These are phyloP conservation scores for Allacma fusca DNA, from an alignment of 2,888 invertebrate species.

Conservation along the genomic window DNA sequence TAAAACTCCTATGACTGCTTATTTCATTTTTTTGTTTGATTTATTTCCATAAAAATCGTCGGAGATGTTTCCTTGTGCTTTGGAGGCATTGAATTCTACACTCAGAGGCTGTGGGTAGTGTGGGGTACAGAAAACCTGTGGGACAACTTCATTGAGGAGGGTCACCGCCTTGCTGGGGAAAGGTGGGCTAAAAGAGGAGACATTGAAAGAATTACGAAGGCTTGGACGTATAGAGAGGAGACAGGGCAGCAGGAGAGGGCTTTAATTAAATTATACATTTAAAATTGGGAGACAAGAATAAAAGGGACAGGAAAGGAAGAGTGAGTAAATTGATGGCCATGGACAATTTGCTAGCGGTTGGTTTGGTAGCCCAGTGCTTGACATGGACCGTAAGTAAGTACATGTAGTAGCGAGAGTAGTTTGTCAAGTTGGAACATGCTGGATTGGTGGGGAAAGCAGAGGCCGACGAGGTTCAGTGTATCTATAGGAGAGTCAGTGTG, in stretches of 20 bases:
- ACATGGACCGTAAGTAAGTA: conserved; percentile 8
- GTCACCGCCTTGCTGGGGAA: neutral
- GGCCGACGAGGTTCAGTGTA: too few species aligned
- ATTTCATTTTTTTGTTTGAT: too few species aligned
- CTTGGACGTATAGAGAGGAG: conserved; percentile 11
- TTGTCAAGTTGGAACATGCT: neutral
- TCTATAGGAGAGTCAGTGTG: too few species aligned
- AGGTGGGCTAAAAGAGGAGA: conserved; percentile 21
- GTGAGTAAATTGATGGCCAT: neutral
- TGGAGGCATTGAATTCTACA: neutral
- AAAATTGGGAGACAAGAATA: neutral
- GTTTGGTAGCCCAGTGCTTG: neutral
- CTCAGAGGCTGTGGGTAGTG: too few species aligned
- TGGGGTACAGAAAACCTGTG: neutral
- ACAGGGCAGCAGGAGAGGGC: conserved; percentile 16
- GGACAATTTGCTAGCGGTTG: neutral
- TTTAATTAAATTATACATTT: conserved; percentile 27
- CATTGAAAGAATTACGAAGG: conserved; percentile 1
- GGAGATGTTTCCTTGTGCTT: too few species aligned
- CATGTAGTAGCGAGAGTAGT: conserved; percentile 6
- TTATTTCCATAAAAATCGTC: too few species aligned
- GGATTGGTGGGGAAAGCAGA: neutral
- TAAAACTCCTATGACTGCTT: too few species aligned
- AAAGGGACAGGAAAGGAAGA: neutral
- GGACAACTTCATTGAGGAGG: neutral